Base-by-base conservation (phyloP, 2,888 invertebrate species). In the Pammene aurita region DNA sequence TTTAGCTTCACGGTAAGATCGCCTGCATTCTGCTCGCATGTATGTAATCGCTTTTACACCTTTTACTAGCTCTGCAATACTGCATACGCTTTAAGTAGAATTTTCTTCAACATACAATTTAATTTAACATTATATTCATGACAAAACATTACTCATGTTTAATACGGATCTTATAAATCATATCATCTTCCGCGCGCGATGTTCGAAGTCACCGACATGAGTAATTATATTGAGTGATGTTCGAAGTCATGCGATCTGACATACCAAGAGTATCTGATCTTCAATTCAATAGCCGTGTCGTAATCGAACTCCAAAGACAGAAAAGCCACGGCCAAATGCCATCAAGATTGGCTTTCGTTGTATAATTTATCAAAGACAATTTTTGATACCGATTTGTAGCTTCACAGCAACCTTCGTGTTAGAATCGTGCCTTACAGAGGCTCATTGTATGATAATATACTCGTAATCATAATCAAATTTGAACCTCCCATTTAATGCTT, bases 341-440 rank as follows among this genome's bases (percentile, higher is more conserved):
- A 69, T 69, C 69, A 65, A 65, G 69, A 69, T 69, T 54, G n/a
- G 38, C 58, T 69, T 54, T 55, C 54, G 66, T 38, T 46, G 54
- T 65, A 68, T 56, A 64, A 69, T 69, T 65, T 69, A 69, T 69
- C 69, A 69, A 69, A 69, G 69, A 65, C 69, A 69, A 64, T 69
- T 69, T 67, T 69, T 55, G 34, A 64, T 58, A 64, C 44, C 16
- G 57, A 52, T 58, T 64, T 60, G 60, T 48, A 60, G 60, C 67
- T 57, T 65, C 62, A 56, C 58, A 54, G 48, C 60, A 64, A 41
- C 65, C 65, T 69, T 69, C 54, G 38, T 34, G 44, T 44, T 69
- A 69, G 64, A 64, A 62, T 46, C 55, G 55, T 44, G 55, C 42
- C 44, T 52, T 68, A 64, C 60, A 42, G 63, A 38, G 57, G 68